These are phyloP conservation scores for Mechanitis mazaeus DNA, from an alignment of 2,888 invertebrate genomes.

Conservation along the genomic window DNA sequence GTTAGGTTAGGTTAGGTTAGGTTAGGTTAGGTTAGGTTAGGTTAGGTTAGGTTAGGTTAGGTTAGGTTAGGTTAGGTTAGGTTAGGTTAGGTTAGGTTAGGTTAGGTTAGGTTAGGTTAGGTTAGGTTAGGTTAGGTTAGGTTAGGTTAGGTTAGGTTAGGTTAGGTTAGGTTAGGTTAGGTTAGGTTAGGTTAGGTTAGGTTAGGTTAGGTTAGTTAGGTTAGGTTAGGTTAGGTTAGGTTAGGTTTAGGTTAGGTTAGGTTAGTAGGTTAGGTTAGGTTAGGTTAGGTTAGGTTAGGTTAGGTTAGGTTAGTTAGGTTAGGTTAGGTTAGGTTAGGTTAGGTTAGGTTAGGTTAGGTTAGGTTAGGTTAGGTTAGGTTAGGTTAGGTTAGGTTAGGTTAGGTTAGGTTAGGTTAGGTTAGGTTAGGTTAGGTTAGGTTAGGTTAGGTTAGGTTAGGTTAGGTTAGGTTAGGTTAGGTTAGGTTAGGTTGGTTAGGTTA, in stretches of 20 bases:
- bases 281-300: no score
- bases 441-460: no score
- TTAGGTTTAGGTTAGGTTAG: no score
- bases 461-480: no score
- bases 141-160: conserved; percentile 23
- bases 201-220: conserved; percentile 16
- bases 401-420: no score
- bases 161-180: conserved; percentile 31
- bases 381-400: no score
- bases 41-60: conserved; percentile 11
- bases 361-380: no score
- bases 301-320: conserved; percentile 26
- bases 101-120: conserved; percentile 11
- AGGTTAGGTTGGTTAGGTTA: no score
- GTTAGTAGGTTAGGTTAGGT: no score
- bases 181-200: conserved; percentile 31
- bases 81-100: conserved; percentile 12
- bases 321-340: conserved; percentile 28
- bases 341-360: conserved; percentile 23
- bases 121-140: conserved; percentile 19
- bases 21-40: conserved; percentile 11
- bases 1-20: conserved; percentile 7
- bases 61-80: conserved; percentile 11
- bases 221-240: no score
- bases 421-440: no score